Evolutionary conservation across 2,888 invertebrate species (phyloP), one percentile per base, ranked within the genome.

Genomic region (Rhingia campestris): DNA sequence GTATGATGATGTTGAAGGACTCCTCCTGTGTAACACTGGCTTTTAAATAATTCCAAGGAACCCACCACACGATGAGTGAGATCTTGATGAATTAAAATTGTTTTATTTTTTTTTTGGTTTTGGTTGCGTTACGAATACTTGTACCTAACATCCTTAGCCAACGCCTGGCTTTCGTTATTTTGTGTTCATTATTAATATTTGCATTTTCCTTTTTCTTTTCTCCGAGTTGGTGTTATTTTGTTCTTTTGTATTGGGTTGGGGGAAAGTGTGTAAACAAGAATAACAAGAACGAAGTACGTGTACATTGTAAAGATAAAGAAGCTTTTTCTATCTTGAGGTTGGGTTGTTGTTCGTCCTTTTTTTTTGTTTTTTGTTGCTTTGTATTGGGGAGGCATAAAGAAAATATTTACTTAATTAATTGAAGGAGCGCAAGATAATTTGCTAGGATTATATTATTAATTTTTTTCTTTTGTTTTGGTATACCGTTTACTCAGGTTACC

Each of bases 381-480:
- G 7, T 59, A 32, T 32, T 49, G 43, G 32, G 9, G 33, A 51
- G 64, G 56, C 22, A 63, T 47, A 30, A 41, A 59, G 61, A 74
- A 79, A 80, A 84, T 84, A 84, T 84, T 84, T 84, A 75, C 84
- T 80, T 84, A 84, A 84, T 84, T 84, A 84, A 84, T 84, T 84
- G 84, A 84, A 84, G 84, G 54, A 45, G 59, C 74, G 73, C 69
- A 70, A 64, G 74, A 80, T 80, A 84, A 84, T 84, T 80, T 80
- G 66, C 79, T 43, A 53, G 80, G 84, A 84, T 84, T 84, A 84
- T 74, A 80, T 75, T 70, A 80, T 84, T 70, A 84, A 58, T 58
- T 58, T 53, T 47, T 7, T 33, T 47, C 45, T 45, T 63, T 58
- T 43, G 51, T 56, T 39, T 64, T 70, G 39, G 14, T 30, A 9